phyloP scores from a whole-genome alignment of 2,888 invertebrate genomes.

The Aphodius sticticus region DNA sequence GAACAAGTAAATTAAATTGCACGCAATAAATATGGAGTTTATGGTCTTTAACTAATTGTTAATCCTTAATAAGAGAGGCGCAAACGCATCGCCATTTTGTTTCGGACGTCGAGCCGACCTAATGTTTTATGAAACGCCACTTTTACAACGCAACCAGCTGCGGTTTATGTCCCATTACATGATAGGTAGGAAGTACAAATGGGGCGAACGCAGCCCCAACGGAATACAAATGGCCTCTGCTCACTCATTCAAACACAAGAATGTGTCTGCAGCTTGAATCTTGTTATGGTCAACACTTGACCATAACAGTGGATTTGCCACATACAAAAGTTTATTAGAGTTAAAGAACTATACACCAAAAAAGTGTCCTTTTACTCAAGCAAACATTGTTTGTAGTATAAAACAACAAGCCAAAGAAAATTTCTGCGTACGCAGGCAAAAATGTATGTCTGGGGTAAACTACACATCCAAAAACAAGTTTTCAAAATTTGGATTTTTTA shows the following conservation, averaged over 20 bases:
- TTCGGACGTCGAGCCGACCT: not conserved
- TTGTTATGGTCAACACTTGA: no score
- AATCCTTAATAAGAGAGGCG: not conserved
- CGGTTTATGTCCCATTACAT: not conserved
- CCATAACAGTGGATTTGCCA: no score
- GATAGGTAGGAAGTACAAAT: not conserved
- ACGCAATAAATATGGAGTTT: constrained; percentile 4
- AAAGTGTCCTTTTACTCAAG: no score
- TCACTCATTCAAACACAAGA: not conserved
- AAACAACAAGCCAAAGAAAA: no score
- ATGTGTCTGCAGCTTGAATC: not conserved
- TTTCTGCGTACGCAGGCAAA: no score
- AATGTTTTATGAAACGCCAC: constrained; percentile 4
- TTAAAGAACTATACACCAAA: no score
- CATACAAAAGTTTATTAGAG: no score
- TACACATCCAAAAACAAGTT: no score
- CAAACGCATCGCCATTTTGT: not conserved
- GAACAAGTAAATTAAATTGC: constrained; percentile 4
- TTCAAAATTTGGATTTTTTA: no score
- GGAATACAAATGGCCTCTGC: not conserved
- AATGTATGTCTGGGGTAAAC: no score
- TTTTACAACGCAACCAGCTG: constrained; percentile 4
- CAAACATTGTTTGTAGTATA: no score
- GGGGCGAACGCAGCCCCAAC: not conserved
- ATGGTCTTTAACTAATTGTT: constrained; percentile 4